Evolutionary conservation across 2,113 vertebrate genomes (phyloP), one percentile per base, ranked within the genome.

Genomic region (Crocuta crocuta): DNA sequence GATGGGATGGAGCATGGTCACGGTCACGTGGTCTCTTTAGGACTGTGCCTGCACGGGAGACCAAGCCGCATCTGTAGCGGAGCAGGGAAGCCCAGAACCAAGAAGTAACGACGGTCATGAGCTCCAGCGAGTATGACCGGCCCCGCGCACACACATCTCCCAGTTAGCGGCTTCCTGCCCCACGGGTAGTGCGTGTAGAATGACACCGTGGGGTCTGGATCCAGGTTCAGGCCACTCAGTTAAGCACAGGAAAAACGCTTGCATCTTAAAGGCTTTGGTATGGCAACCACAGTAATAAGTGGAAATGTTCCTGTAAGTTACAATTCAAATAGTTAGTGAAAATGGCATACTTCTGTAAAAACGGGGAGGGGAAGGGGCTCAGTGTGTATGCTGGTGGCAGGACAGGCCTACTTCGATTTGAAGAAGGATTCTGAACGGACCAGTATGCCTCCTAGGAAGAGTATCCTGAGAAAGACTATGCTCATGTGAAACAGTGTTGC

Each of bases 91-190:
- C 28, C 93, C 39, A 48, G 92, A 94, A 66, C 8, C 70, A 87
- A 66, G 43, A 82, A 23, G 35, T 48, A 48, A 74, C 35, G 43
- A 33, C 2, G 4, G 31, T 50, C 31, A 5, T 26, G 31, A 85
- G 63, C n/a, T 26, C 53, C 86, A 53, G 35, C 21, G 45, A 61
- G 21, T 24, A 65, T 5, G 63, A 65, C 26, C 61, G 7, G 23
- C 23, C 63, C 31, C 11, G 33, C 19, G 61, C 13, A 31, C 1
- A 11, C 23, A n/a, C n/a, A 17, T 19, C 61, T 48, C 45, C 48
- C 55, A 28, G 24, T 13, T 74, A 71, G 0, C 0, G 17, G 68
- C 16, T 35, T 13, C 0, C 0, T 10, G n/a, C 50, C 78, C 45
- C 48, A 19, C 39, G 79, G 89, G n/a, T 11, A 55, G 79, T 23